Percentiles rank a stretch among this genome's conserved stretches.
Evolutionary conservation across 1,140 invertebrate species (phyloP).

Genomic region (Ips nitidus): DNA sequence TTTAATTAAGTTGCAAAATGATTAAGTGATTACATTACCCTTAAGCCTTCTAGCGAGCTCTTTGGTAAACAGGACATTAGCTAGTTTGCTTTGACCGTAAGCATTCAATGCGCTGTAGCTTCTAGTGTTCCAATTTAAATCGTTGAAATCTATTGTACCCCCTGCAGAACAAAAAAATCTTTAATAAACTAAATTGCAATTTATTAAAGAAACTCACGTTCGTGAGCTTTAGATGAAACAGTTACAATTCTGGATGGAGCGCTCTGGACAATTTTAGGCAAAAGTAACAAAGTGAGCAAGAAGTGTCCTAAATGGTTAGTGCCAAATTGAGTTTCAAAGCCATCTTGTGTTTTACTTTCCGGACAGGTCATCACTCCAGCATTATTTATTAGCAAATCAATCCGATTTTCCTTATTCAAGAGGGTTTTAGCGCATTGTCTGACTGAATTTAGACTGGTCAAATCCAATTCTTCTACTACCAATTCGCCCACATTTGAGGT

Average conservation of each 20-base stretch:
- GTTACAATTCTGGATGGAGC: slow-evolving; percentile 61
- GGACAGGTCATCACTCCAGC: slow-evolving; percentile 78
- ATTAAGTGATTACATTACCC: slow-evolving; percentile 52
- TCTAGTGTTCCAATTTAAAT: slow-evolving; percentile 66
- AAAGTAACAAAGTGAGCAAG: slow-evolving; percentile 75
- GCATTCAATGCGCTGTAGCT: slow-evolving; percentile 60
- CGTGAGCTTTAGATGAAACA: slow-evolving; percentile 63
- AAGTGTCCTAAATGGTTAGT: slow-evolving; percentile 85
- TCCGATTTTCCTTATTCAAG: slow-evolving; percentile 59
- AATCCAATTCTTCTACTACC: slow-evolving; percentile 64
- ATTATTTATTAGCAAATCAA: slow-evolving; percentile 80
- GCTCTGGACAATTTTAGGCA: slow-evolving; percentile 60
- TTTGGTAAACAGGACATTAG: slow-evolving; percentile 71
- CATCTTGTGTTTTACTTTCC: slow-evolving; percentile 67
- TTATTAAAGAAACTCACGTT: slow-evolving; percentile 49
- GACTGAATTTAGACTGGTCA: slow-evolving; percentile 72
- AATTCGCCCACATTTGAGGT: slow-evolving; percentile 59
- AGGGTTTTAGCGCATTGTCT: slow-evolving; percentile 68
- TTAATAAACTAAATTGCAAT: slow-evolving; percentile 22
- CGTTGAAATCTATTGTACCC: slow-evolving; percentile 68
- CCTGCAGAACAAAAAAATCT: slow-evolving; percentile 46
- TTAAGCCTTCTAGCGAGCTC: slow-evolving; percentile 62
- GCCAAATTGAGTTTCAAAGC: slow-evolving; percentile 78
- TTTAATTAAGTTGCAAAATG: neutral
- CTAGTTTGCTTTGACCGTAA: slow-evolving; percentile 75